These are phyloP conservation scores for human DNA, from an alignment of 2,113 vertebrate species.

Conservation along the genomic window DNA sequence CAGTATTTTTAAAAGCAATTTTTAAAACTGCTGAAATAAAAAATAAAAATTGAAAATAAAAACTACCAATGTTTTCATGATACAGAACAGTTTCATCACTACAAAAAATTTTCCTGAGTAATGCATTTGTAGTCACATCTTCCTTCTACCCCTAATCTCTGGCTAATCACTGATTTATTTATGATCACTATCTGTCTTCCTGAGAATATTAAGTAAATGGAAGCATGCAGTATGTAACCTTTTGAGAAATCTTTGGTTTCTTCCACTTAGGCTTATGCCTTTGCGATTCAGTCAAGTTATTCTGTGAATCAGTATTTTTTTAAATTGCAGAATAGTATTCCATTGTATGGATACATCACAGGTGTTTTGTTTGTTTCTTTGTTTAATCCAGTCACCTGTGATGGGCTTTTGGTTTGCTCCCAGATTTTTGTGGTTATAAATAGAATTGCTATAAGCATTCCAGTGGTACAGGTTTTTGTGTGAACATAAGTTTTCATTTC, in stretches of 20 bases:
- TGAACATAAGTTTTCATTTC: neutral
- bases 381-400: neutral
- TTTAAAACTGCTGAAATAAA: neutral
- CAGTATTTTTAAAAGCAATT: neutral
- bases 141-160: neutral
- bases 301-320: neutral
- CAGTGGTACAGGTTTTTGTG: neutral
- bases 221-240: neutral
- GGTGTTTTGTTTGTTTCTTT: neutral
- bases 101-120: neutral
- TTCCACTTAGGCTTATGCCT: neutral
- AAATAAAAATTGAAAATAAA: neutral
- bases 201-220: neutral
- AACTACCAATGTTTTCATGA: neutral
- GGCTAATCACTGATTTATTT: neutral
- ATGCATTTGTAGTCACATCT: neutral
- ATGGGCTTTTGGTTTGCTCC: neutral
- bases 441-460: neutral
- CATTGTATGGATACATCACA: neutral
- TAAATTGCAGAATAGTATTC: neutral
- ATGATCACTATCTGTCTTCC: neutral
- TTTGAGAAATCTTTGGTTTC: neutral
- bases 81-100: neutral
- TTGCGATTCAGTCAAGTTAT: neutral
- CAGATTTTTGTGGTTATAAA: neutral